Conservation (phyloP, 1,140 invertebrate genomes). For the Ditylenchus dipsaci region DNA sequence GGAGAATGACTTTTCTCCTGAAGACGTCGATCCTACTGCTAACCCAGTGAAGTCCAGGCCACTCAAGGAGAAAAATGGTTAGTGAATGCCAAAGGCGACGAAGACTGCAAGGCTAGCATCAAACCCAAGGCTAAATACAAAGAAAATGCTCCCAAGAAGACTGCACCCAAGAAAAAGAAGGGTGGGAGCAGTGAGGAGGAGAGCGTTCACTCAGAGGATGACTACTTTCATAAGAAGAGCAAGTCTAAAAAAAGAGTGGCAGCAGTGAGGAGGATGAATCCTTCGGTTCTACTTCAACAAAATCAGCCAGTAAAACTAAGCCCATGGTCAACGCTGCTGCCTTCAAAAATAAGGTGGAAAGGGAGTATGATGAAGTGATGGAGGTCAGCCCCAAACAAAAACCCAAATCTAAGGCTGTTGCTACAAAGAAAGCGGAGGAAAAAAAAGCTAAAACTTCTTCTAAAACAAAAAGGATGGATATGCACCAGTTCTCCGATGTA, state of each 20-base stretch:
- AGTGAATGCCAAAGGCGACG: too few relatives aligned
- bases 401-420: not conserved
- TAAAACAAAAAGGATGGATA: conserved; percentile 4
- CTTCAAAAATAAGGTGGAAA: not conserved
- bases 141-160: too few relatives aligned
- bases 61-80: not conserved
- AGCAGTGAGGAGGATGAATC: not conserved
- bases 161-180: not conserved
- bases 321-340: not conserved
- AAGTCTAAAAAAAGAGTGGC: not conserved
- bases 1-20: not conserved
- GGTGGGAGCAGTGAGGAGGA: not conserved
- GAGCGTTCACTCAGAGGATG: not conserved
- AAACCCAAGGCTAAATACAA: too few relatives aligned
- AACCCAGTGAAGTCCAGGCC: not conserved
- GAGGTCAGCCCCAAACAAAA: conserved; percentile 5
- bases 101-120: too few relatives aligned
- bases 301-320: not conserved
- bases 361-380: not conserved
- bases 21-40: not conserved
- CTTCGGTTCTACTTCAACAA: not conserved
- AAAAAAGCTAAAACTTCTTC: not conserved
- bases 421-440: conserved; percentile 4
- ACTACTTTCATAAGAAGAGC: not conserved
- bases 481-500: conserved; percentile 5